Evolutionary conservation across 2,113 vertebrate species (phyloP).

Genomic region (Fregata magnificens): DNA sequence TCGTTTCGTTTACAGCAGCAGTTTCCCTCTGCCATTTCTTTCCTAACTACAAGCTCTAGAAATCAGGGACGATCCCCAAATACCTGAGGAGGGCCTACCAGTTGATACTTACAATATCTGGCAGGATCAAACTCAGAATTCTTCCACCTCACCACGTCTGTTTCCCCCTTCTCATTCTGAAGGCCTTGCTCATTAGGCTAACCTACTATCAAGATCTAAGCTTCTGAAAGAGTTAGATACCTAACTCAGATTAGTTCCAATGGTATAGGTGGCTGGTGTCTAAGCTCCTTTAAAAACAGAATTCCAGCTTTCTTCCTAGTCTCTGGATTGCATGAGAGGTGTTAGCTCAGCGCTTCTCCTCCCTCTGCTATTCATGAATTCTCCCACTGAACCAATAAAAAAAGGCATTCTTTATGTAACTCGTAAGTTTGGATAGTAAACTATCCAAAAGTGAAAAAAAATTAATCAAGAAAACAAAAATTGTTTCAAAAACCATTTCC

Average conservation of each 20-base stretch:
- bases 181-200: neutral
- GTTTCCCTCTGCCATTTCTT: neutral
- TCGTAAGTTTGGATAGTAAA: too few species aligned
- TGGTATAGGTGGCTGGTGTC: neutral
- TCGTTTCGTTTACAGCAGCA: neutral
- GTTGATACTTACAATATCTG: neutral
- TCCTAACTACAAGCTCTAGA: neutral
- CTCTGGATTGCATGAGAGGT: neutral
- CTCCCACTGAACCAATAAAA: neutral
- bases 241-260: neutral
- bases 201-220: neutral
- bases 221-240: neutral
- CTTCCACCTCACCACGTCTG: neutral
- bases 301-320: neutral
- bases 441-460: neutral
- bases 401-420: neutral
- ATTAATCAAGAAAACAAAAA: neutral
- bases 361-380: neutral
- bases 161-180: neutral
- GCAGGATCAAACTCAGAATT: neutral
- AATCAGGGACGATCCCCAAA: neutral
- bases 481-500: neutral
- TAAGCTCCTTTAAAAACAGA: neutral
- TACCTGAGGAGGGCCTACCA: neutral
- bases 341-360: neutral